phyloP scores from a whole-genome alignment of 2,797 vertebrate species.

The Pristis pectinata region DNA sequence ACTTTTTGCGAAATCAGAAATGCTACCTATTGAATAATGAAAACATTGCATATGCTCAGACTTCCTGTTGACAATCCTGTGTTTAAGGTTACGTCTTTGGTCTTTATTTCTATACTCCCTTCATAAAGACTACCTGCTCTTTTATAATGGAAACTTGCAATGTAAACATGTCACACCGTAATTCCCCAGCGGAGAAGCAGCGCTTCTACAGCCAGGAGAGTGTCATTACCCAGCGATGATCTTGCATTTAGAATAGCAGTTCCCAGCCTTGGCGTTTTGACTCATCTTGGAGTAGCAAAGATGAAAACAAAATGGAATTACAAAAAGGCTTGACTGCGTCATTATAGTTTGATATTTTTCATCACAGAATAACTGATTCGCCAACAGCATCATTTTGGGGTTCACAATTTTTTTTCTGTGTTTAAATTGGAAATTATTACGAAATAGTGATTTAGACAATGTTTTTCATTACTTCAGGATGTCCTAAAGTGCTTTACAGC shows the following conservation, averaged over 20 bases:
- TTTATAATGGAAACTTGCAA: neutral
- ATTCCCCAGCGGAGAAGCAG: neutral
- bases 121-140: no score
- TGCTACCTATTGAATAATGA: neutral
- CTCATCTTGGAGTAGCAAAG: no score
- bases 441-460: no score
- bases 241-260: neutral
- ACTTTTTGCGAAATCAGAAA: neutral
- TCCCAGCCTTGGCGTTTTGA: no score
- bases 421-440: no score
- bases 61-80: neutral
- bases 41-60: neutral
- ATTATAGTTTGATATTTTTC: no score
- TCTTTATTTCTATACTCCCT: neutral
- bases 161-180: neutral
- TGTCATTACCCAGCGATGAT: neutral
- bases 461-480: no score
- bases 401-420: no score
- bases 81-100: neutral
- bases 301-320: no score
- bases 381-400: no score
- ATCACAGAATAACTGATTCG: no score
- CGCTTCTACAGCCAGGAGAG: neutral
- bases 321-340: no score
- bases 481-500: neutral